Base-by-base conservation (phyloP, 2,797 vertebrate species). In the Pangasius larnaudii region DNA sequence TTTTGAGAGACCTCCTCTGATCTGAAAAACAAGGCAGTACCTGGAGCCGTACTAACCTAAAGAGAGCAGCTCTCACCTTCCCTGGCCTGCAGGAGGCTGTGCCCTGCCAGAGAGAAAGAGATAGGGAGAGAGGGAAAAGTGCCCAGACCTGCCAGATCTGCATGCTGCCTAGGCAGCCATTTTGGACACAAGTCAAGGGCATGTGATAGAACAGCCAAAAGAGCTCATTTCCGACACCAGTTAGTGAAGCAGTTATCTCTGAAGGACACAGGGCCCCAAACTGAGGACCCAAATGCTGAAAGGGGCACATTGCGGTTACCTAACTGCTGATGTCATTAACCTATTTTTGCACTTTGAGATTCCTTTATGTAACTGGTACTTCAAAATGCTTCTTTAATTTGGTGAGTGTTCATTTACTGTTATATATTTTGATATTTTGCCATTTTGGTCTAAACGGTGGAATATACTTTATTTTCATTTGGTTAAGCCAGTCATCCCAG, bases 121-220 rank as follows among this genome's bases (percentile, higher is more conserved):
- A 78, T 78, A 74, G 80, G 51, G 27, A 88, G 65, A 75, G 8
- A 71, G 79, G 51, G 79, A 86, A 65, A 87, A 39, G 74, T 49
- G 74, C 53, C 81, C 63, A 65, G 86, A 65, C 59, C 80, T 88
- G 86, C 78, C 85, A 89, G 80, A 85, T 88, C 58, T 84, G 77
- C 84, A 74, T 91, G 86, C 85, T 71, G 85, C 72, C 72, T 84
- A 46, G 80, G 85, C 75, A 69, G 85, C 85, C 90, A 90, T 89
- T 88, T 90, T 91, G 91, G 91, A 90, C 24, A 78, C 30, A 27
- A 81, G 90, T 90, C 91, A 91, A 91, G 85, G 86, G 78, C 80
- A 75, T 67, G 89, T n/a, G 13, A 86, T 39, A 58, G 84, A 83
- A 87, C 85, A 71, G 87, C 89, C 89, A 85, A 87, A 88, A 85